phyloP scores from a whole-genome alignment of 1,140 invertebrate genomes.

The Rhyacophila brunnea region DNA sequence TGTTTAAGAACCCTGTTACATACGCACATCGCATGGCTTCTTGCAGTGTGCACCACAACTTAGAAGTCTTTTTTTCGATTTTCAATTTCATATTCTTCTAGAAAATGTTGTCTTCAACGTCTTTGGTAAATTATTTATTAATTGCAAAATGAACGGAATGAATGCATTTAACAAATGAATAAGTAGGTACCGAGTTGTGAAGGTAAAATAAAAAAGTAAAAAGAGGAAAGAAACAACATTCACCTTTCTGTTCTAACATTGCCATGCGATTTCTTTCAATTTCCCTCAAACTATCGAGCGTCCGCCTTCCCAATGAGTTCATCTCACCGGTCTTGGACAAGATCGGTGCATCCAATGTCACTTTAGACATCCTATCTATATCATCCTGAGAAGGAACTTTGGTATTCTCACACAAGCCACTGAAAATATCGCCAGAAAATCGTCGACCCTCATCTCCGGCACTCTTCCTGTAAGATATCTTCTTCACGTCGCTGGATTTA shows the following conservation, averaged over 20 bases:
- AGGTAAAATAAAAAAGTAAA: too few species aligned
- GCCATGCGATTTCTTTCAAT: slow-evolving; percentile 85
- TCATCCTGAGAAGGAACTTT: slow-evolving; percentile 76
- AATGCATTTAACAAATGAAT: too few species aligned
- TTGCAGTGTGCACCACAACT: too few species aligned
- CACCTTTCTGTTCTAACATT: slow-evolving; percentile 88
- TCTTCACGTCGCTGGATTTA: background rate
- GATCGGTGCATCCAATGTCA: slow-evolving; percentile 78
- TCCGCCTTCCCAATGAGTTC: slow-evolving; percentile 72
- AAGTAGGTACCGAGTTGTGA: too few species aligned
- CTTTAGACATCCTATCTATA: slow-evolving; percentile 81
- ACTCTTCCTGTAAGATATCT: slow-evolving; percentile 46
- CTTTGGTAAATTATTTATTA: too few species aligned
- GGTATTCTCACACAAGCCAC: slow-evolving; percentile 42
- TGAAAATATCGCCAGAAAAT: slow-evolving; percentile 39
- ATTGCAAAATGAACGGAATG: too few species aligned
- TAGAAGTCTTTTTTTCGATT: too few species aligned
- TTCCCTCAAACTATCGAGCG: slow-evolving; percentile 85
- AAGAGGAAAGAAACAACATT: too few species aligned
- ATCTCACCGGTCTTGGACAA: slow-evolving; percentile 62
- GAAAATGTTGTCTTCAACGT: too few species aligned
- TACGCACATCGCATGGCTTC: too few species aligned
- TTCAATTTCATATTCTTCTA: too few species aligned
- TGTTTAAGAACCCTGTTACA: too few species aligned
- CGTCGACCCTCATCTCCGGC: slow-evolving; percentile 49